phyloP scores from a whole-genome alignment of 1,140 invertebrate genomes.

The Drosophila lini region DNA sequence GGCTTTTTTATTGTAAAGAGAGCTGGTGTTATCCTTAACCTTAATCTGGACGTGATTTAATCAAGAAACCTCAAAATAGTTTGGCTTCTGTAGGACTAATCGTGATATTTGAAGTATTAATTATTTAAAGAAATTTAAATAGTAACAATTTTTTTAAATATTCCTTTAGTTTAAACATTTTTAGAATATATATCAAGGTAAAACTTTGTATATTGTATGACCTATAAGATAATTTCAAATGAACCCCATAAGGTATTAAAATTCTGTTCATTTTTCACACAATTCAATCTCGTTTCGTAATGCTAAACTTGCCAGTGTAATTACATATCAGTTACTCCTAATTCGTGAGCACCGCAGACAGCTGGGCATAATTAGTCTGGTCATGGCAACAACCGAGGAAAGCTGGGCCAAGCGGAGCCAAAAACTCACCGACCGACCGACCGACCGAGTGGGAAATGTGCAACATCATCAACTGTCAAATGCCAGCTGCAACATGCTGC shows the following conservation, averaged over 20 bases:
- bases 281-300: not conserved
- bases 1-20: not conserved
- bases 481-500: constrained; percentile 63
- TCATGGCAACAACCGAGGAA: constrained; percentile 24
- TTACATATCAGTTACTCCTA: constrained; percentile 2
- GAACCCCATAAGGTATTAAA: not conserved
- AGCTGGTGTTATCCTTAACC: not conserved
- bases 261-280: not conserved
- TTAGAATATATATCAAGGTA: too few species aligned
- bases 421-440: constrained; percentile 14
- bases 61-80: not conserved
- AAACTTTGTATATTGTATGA: not conserved
- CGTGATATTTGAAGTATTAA: too few species aligned
- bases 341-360: not conserved
- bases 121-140: too few species aligned
- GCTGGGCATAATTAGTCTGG: constrained; percentile 42
- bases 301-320: not conserved
- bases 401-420: constrained; percentile 2
- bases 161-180: too few species aligned
- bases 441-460: constrained; percentile 37
- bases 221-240: not conserved
- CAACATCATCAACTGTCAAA: constrained; percentile 70
- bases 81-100: not conserved
- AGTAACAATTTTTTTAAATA: too few species aligned
- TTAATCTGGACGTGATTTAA: not conserved